phyloP scores from a whole-genome alignment of 1,140 invertebrate species.

The Hylaeus volcanicus region DNA sequence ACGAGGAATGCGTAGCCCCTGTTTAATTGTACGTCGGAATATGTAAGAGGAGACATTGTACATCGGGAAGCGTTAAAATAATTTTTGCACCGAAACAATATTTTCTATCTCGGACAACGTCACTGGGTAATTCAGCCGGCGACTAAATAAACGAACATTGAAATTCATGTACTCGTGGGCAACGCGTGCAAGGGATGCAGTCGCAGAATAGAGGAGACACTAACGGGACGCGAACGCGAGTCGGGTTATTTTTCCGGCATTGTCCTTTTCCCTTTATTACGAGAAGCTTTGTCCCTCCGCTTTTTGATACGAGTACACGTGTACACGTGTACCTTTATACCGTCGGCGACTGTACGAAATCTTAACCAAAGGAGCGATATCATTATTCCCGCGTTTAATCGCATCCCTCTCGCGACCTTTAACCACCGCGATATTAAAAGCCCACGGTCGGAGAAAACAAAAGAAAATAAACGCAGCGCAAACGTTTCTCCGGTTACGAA shows the following conservation, averaged over 20 bases:
- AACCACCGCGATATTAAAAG: constrained; percentile 7
- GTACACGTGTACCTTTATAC: constrained; percentile 11
- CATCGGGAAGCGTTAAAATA: not conserved
- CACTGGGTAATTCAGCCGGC: not conserved
- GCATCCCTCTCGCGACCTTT: not conserved
- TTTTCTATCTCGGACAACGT: not conserved
- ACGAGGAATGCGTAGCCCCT: no score
- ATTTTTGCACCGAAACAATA: no score
- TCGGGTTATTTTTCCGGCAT: constrained; percentile 42
- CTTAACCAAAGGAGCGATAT: constrained; percentile 23
- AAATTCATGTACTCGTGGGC: constrained; percentile 1
- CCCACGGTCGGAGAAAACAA: no score
- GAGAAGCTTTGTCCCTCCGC: constrained; percentile 25
- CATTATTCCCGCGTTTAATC: constrained; percentile 20
- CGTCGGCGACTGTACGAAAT: constrained; percentile 14
- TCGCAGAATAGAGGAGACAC: not conserved
- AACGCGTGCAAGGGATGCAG: constrained; percentile 4
- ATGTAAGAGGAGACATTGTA: no score
- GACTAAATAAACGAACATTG: not conserved
- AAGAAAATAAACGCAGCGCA: not conserved
- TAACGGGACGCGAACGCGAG: constrained; percentile 13
- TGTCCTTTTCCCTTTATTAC: constrained; percentile 42
- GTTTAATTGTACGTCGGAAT: no score
- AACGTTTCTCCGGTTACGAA: not conserved
- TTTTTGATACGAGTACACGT: constrained; percentile 36